Base-by-base conservation (phyloP, 2,797 vertebrate genomes). In the Pelodytes ibericus region DNA sequence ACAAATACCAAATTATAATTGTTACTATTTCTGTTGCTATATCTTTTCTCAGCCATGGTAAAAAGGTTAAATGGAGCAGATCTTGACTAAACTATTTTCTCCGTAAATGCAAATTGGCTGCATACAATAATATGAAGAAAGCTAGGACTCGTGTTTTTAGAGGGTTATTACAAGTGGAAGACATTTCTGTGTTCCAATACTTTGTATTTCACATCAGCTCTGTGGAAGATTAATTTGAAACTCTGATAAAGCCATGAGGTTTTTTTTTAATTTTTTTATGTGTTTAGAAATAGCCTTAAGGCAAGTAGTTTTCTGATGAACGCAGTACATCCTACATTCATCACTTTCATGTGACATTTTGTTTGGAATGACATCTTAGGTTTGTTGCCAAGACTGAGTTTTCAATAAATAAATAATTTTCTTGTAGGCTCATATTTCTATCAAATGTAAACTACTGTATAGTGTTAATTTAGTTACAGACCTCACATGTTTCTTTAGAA, bases 41-140 rank as follows among this genome's bases (percentile, higher is more conserved):
- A 5, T 49, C 18, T 15, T 53, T 2, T 53, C 13, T 53, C 22
- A 53, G 49, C 2, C 49, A 53, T 24, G 20, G 41, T 53, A 16
- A 24, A 77, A 36, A 29, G 39, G 53, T 56, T 67, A 66, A 51
- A 5, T 36, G 22, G 15, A 1, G 11, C 18, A 66, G 51, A 65
- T 57, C 30, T 33, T 63, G 15, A 15, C 24, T 25, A 24, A 64
- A 66, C 30, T 36, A 36, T 49, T 59, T 51, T 68, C 22, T 73
- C 57, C 30, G 27, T 41, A 79, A 61, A 73, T 79, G 33, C 27
- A 71, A 71, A 78, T 72, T 61, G 25, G 20, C 22, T 72, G 51
- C 47, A 31, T 27, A 47, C 69, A 47, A 57, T 25, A 27, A 79
- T 73, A 44, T 18, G 20, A 44, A 60, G 31, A 59, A 47, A 53